phyloP scores from a whole-genome alignment of 2,888 invertebrate species.

The Clostera curtula region DNA sequence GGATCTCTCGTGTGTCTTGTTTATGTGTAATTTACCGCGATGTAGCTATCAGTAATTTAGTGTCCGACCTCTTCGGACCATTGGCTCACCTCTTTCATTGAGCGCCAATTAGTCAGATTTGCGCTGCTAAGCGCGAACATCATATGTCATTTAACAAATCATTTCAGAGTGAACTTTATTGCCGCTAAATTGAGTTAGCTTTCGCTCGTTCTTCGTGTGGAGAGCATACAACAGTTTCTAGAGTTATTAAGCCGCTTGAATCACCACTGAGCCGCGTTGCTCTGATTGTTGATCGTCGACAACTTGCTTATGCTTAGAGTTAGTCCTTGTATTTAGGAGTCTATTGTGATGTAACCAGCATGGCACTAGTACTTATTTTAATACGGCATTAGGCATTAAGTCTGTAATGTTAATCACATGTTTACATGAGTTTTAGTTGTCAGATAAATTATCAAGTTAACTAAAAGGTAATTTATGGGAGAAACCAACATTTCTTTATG shows the following conservation, averaged over 20 bases:
- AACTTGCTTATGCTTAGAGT: conserved; percentile 11
- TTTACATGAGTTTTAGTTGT: too few relatives aligned
- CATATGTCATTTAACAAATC: conserved; percentile 6
- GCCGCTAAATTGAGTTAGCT: conserved; percentile 6
- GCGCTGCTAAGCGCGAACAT: conserved; percentile 16
- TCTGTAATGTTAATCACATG: too few relatives aligned
- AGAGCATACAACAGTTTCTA: conserved; percentile 17
- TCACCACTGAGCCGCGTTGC: conserved; percentile 22
- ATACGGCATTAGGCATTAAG: too few relatives aligned
- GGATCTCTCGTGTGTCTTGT: too few relatives aligned
- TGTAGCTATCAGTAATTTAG: conserved; percentile 5
- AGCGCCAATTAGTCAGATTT: conserved; percentile 35
- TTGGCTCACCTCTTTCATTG: conserved; percentile 31
- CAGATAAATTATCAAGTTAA: too few relatives aligned
- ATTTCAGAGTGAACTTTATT: conserved; percentile 13
- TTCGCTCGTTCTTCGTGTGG: conserved; percentile 5
- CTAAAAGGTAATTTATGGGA: too few relatives aligned
- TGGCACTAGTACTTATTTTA: too few relatives aligned
- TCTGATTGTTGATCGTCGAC: conserved; percentile 28
- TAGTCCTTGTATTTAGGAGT: too few relatives aligned
- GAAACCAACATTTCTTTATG: too few relatives aligned
- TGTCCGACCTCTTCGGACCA: conserved; percentile 17
- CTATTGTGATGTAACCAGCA: too few relatives aligned
- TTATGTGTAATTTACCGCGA: not conserved
- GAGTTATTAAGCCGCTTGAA: conserved; percentile 24